Base-by-base conservation (phyloP, 1,140 invertebrate species). In the Lucilia sericata region DNA sequence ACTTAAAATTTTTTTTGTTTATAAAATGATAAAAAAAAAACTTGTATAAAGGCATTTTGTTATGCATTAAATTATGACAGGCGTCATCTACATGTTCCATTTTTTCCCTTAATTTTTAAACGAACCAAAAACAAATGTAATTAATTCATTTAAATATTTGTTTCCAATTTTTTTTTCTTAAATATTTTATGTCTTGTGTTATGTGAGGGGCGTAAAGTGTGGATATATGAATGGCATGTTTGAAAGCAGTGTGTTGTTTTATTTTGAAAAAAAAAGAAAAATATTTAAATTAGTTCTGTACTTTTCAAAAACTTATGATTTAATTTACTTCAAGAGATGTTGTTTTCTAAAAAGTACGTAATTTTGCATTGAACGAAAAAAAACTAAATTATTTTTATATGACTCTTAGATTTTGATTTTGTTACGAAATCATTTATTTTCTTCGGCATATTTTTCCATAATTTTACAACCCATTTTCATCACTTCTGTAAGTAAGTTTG, bases 181-280 rank as follows among this genome's bases (percentile, higher is more conserved):
- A 21, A 17, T 21, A 70, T 70, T n/a, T 70, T 70, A 5, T 70
- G 60, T 70, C 60, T 70, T 70, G 60, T 70, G 60, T 70, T 70
- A 70, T 60, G 51, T 21, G 60, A 21, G 60, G 60, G n/a, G 60
- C 19, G 60, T 70, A 70, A 70, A n/a, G 60, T 70, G 60, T 70
- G 60, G 21, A 70, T 70, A 70, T n/a, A n/a, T n/a, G 8, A 21
- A 70, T 70, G 60, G 60, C 60, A 70, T 70, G 60, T 70, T 70
- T 70, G 60, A 70, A 51, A 70, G 60, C 60, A 70, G n/a, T 70
- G 60, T 70, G 60, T 70, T 70, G 60, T 70, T 70, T 70, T 60
- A 60, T 60, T 60, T 10, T 13, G 21, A 19, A 70, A 70, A 70
- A 70, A 70, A 70, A 70, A 70, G 5, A 70, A 70, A 70, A 70